These are phyloP conservation scores for Anarhynchus alexandrinus DNA, from an alignment of 2,113 vertebrate species.

Conservation along the genomic window DNA sequence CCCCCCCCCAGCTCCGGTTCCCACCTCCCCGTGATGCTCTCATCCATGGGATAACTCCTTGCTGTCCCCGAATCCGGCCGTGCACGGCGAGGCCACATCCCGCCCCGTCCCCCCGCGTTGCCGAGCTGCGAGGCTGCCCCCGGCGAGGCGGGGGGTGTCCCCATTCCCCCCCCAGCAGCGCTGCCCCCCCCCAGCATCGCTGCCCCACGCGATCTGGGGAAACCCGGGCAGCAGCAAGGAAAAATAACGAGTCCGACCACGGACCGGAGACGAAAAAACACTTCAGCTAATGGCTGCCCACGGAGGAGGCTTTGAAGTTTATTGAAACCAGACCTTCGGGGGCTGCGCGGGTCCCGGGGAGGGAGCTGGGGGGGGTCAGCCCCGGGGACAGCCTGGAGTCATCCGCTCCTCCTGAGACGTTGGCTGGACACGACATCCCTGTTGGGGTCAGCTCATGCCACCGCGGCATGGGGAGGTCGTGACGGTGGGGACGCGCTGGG, in stretches of 20 bases:
- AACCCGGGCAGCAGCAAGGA: background rate
- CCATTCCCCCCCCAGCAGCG: background rate
- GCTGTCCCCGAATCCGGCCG: background rate
- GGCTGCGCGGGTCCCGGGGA: background rate
- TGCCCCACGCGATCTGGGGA: background rate
- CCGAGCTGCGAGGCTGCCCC: background rate
- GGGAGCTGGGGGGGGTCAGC: background rate
- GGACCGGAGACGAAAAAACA: background rate
- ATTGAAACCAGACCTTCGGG: background rate
- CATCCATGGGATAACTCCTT: background rate
- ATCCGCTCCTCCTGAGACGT: background rate
- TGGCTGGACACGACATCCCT: background rate
- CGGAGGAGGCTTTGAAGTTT: conserved; percentile 15
- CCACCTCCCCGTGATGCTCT: accelerated
- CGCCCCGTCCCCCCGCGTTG: background rate
- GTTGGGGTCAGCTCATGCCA: background rate
- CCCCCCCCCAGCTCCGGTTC: accelerated
- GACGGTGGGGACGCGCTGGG: background rate
- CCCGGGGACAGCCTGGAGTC: background rate
- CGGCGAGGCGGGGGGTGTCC: background rate
- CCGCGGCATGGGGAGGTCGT: background rate
- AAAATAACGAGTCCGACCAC: background rate
- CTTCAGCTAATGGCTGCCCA: background rate
- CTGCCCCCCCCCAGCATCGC: background rate
- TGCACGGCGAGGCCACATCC: background rate